Conservation (phyloP, 1,140 invertebrate genomes). For the Pachypsylla venusta region DNA sequence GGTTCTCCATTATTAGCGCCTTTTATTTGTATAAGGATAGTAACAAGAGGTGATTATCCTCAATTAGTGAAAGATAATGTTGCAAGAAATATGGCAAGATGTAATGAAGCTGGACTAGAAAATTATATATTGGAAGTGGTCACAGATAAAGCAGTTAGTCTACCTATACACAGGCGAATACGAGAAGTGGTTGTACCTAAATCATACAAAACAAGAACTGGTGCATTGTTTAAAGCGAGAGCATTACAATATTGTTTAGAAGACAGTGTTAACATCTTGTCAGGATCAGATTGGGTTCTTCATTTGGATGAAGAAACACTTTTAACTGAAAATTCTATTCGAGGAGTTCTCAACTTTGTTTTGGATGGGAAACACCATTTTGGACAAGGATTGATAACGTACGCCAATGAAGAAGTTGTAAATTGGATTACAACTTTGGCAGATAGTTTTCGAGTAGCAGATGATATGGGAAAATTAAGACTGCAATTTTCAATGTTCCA, state of each 20-base stretch:
- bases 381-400: slow-evolving; percentile 95
- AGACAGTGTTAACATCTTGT: slow-evolving; percentile 71
- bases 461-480: slow-evolving; percentile 91
- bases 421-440: slow-evolving; percentile 95
- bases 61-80: slow-evolving; percentile 83
- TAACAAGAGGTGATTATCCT: slow-evolving; percentile 90
- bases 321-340: slow-evolving; percentile 77
- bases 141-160: slow-evolving; percentile 72
- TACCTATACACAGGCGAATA: slow-evolving; percentile 52
- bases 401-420: slow-evolving; percentile 90
- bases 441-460: slow-evolving; percentile 89
- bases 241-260: slow-evolving; percentile 94
- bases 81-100: slow-evolving; percentile 73
- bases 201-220: slow-evolving; percentile 71
- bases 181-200: slow-evolving; percentile 76
- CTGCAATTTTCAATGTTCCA: slow-evolving; percentile 88
- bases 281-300: slow-evolving; percentile 90
- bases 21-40: slow-evolving; percentile 88
- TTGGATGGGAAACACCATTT: slow-evolving; percentile 88
- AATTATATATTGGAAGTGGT: slow-evolving; percentile 97
- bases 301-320: slow-evolving; percentile 96
- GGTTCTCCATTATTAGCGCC: slow-evolving; percentile 80
- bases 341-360: slow-evolving; percentile 92
- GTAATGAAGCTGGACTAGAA: slow-evolving; percentile 76
- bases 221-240: slow-evolving; percentile 86